A percentile compares a stretch with the other conserved stretches of the same genome.
Evolutionary conservation across 2,888 invertebrate species (phyloP).

Genomic region (Epicampocera succincta): DNA sequence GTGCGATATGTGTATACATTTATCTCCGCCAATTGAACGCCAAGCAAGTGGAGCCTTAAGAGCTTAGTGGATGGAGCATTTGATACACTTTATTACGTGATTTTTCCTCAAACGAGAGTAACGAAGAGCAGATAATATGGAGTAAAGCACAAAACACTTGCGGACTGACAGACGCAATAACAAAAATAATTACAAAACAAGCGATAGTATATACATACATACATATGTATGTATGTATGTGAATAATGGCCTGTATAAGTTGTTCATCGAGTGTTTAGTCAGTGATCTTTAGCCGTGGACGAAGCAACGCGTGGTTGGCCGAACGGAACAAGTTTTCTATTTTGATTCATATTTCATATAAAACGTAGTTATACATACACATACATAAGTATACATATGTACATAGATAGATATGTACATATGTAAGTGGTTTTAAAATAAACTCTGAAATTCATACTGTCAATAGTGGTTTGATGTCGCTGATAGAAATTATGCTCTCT

Average conservation of each 20-base stretch:
- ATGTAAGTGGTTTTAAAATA: neutral
- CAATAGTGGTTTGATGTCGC: conserved; percentile 39
- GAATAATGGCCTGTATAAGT: conserved; percentile 39
- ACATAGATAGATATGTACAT: neutral
- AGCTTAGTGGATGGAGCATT: neutral
- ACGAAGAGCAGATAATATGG: neutral
- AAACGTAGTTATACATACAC: conserved; percentile 56
- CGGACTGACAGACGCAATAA: conserved; percentile 12
- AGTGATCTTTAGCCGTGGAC: conserved; percentile 79
- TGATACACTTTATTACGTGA: neutral
- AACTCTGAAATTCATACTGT: too few species aligned
- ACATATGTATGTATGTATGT: neutral
- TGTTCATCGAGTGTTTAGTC: conserved; percentile 75
- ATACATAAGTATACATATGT: neutral
- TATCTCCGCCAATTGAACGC: neutral
- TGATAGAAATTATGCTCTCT: conserved; percentile 54
- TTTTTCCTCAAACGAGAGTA: conserved; percentile 35
- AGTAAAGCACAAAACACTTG: conserved; percentile 18
- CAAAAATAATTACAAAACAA: conserved; percentile 3
- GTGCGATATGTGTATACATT: too few species aligned
- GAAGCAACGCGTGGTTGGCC: conserved; percentile 72
- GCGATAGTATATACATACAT: neutral
- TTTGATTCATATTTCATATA: conserved; percentile 50
- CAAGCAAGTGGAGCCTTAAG: conserved; percentile 16
- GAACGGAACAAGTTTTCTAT: conserved; percentile 40